phyloP scores from a whole-genome alignment of 2,888 invertebrate species.

The Horisme vitalbata region DNA sequence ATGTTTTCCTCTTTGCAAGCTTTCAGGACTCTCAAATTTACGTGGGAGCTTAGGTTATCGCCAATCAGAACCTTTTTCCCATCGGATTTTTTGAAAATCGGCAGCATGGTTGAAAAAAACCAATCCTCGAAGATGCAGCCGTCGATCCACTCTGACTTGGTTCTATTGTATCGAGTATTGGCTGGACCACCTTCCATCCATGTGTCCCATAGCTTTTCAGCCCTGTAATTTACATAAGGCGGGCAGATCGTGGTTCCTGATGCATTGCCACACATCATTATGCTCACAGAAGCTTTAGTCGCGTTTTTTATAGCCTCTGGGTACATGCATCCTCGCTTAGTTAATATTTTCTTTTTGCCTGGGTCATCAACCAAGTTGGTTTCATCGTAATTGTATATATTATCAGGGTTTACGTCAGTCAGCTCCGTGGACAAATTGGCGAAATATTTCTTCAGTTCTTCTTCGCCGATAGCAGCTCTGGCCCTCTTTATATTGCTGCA shows the following conservation, averaged over 20 bases:
- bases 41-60: not conserved
- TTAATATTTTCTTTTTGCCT: constrained; percentile 20
- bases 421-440: not conserved
- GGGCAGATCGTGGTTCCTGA: not conserved
- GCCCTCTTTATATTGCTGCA: not conserved
- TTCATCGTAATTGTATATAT: constrained; percentile 27
- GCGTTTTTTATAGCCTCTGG: constrained; percentile 17
- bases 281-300: constrained; percentile 1
- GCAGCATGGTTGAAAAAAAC: not conserved
- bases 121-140: too few species aligned
- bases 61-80: not conserved
- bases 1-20: not conserved
- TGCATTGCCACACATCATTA: constrained; percentile 13
- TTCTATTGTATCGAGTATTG: too few species aligned
- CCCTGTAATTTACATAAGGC: constrained; percentile 7
- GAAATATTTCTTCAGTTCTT: not conserved
- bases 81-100: not conserved
- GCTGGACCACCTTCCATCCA: too few species aligned
- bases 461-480: not conserved
- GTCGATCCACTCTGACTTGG: not conserved
- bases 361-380: constrained; percentile 25
- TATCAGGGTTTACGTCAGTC: constrained; percentile 1
- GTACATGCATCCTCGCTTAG: constrained; percentile 21
- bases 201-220: not conserved
- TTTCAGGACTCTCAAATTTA: not conserved